These are phyloP conservation scores for Lasioglossum villosulum DNA, from an alignment of 2,888 invertebrate genomes.

Conservation along the genomic window DNA sequence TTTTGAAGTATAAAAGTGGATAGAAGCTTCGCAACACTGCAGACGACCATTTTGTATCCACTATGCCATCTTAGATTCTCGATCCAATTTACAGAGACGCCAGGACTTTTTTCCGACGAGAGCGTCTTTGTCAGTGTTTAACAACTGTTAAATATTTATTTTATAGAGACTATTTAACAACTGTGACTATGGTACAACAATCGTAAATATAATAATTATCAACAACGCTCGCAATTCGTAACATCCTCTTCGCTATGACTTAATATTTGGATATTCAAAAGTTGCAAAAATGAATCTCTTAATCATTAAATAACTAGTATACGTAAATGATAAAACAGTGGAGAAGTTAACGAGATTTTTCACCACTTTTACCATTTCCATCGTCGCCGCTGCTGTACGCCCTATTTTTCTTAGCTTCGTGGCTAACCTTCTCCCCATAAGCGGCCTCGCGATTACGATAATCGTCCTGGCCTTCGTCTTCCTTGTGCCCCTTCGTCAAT, in stretches of 20 bases:
- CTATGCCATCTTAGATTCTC: background rate
- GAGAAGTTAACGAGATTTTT: slow-evolving; percentile 19
- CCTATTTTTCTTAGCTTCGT: slow-evolving; percentile 86
- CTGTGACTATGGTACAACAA: background rate
- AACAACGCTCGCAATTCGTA: background rate
- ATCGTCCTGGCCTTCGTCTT: slow-evolving; percentile 86
- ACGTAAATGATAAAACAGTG: background rate
- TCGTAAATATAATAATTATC: background rate
- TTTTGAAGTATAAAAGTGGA: background rate
- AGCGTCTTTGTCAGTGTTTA: background rate
- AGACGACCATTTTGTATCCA: background rate
- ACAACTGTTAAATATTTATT: background rate
- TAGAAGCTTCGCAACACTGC: background rate
- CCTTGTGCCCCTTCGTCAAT: slow-evolving; percentile 87
- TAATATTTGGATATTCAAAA: background rate
- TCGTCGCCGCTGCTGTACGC: slow-evolving; percentile 85
- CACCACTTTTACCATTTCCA: slow-evolving; percentile 63
- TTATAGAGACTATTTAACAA: background rate
- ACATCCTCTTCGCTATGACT: background rate
- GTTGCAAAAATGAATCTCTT: background rate
- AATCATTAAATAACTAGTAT: background rate
- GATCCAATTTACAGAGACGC: background rate
- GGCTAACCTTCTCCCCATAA: slow-evolving; percentile 85
- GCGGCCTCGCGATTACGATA: slow-evolving; percentile 86
- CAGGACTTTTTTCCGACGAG: background rate